Conservation (phyloP, 2,888 invertebrate genomes). For the Yponomeuta plumbellus region DNA sequence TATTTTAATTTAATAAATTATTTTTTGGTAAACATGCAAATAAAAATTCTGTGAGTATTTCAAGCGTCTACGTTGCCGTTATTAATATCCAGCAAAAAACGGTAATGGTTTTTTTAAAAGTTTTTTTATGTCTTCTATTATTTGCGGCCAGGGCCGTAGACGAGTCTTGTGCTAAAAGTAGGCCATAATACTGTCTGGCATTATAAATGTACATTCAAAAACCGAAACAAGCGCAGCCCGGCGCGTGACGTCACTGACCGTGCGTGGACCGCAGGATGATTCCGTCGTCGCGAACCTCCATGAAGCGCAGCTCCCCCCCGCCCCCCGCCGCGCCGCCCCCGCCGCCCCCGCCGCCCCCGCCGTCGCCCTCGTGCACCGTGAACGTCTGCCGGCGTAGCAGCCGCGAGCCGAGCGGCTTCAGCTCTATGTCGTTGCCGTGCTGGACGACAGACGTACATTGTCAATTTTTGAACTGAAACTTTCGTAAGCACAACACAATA, state of each 20-base stretch:
- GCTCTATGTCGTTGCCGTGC: conserved; percentile 98
- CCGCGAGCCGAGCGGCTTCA: conserved; percentile 96
- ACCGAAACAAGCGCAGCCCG: too few species aligned
- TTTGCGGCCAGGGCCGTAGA: neutral
- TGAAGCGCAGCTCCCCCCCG: conserved; percentile 89
- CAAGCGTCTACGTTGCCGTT: too few species aligned
- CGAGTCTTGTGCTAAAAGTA: neutral
- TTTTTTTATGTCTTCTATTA: neutral
- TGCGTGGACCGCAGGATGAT: conserved; percentile 85
- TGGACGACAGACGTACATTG: conserved; percentile 56
- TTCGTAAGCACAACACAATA: too few species aligned
- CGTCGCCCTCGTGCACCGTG: conserved; percentile 97
- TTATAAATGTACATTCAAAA: too few species aligned
- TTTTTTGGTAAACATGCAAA: too few species aligned
- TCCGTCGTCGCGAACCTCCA: conserved; percentile 98
- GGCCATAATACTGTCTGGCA: too few species aligned
- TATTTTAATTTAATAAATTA: too few species aligned
- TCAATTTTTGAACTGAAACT: neutral
- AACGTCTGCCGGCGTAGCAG: conserved; percentile 97
- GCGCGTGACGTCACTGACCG: conserved; percentile 36
- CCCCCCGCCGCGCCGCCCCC: conserved; percentile 96
- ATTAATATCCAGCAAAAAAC: too few species aligned
- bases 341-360: conserved; percentile 94
- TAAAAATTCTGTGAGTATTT: too few species aligned
- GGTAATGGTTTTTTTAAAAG: neutral